phyloP scores from a whole-genome alignment of 2,113 vertebrate species.

The Lamprotornis superbus region DNA sequence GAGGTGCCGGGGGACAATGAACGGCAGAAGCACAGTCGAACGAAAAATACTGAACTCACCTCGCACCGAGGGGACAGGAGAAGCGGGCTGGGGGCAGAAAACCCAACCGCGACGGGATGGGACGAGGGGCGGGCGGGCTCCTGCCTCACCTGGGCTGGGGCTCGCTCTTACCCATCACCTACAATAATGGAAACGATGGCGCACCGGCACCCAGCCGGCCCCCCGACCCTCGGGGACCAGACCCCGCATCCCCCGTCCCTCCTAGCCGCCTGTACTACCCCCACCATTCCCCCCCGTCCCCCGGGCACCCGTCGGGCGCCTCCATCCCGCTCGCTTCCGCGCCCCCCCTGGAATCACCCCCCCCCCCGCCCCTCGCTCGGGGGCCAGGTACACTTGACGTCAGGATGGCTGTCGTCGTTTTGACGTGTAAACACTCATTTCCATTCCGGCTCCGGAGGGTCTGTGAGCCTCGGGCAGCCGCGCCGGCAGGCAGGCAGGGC shows the following conservation, averaged over 20 bases:
- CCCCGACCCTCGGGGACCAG: background rate
- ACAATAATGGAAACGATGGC: fast-evolving
- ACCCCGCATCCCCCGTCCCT: background rate
- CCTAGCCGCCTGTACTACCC: background rate
- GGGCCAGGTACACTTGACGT: constrained; percentile 91
- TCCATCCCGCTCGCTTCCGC: background rate
- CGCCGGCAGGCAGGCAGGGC: background rate
- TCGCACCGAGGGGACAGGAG: background rate
- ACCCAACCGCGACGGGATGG: background rate
- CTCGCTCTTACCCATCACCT: background rate
- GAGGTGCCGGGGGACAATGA: background rate
- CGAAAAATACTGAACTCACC: background rate
- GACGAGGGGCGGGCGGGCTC: background rate
- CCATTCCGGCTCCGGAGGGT: constrained; percentile 69
- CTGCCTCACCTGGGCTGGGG: background rate
- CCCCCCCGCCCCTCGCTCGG: constrained; percentile 65
- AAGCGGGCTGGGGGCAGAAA: background rate
- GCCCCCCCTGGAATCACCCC: background rate
- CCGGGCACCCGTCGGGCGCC: background rate
- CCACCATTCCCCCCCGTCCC: background rate
- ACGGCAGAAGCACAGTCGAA: background rate
- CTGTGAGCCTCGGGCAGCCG: constrained; percentile 35
- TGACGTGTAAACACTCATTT: constrained; percentile 88
- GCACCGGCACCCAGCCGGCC: too few relatives aligned
- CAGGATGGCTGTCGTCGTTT: constrained; percentile 85